Evolutionary conservation across 2,888 invertebrate genomes (phyloP).

Genomic region (Drosophila maculinotata): DNA sequence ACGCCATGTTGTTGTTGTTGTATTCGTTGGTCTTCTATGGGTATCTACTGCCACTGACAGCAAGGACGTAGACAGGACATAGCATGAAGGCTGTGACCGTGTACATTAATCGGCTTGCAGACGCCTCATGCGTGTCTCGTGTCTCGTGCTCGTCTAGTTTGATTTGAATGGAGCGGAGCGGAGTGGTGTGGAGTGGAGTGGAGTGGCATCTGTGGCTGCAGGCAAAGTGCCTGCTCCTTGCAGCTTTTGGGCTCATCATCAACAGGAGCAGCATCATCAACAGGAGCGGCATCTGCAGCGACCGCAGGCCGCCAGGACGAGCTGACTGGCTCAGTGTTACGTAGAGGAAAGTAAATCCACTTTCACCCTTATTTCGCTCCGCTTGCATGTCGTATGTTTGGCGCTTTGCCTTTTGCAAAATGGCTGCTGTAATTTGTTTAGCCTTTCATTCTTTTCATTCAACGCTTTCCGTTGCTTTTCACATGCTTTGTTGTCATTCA

Average conservation of each 20-base stretch:
- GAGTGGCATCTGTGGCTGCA: slow-evolving; percentile 38
- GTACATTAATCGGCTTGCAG: slow-evolving; percentile 79
- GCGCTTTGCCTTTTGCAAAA: slow-evolving; percentile 60
- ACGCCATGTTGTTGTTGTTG: slow-evolving; percentile 43
- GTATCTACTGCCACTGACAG: slow-evolving; percentile 57
- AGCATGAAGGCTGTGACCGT: slow-evolving; percentile 34
- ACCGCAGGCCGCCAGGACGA: slow-evolving; percentile 17
- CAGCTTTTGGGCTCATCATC: slow-evolving; percentile 43
- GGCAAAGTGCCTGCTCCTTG: slow-evolving; percentile 44
- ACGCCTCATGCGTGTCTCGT: slow-evolving; percentile 73
- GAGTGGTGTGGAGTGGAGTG: slow-evolving; percentile 8
- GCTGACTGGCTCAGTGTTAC: slow-evolving; percentile 52
- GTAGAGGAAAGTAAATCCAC: slow-evolving; percentile 79
- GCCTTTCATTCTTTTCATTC: slow-evolving; percentile 68
- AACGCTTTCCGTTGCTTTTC: slow-evolving; percentile 38
- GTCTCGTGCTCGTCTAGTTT: slow-evolving; percentile 43
- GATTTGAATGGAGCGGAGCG: slow-evolving; percentile 24
- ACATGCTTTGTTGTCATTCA: slow-evolving; percentile 52
- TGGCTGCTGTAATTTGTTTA: slow-evolving; percentile 77
- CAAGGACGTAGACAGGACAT: slow-evolving; percentile 24
- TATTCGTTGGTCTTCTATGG: slow-evolving; percentile 19
- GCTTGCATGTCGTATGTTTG: slow-evolving; percentile 16
- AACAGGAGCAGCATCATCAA: slow-evolving; percentile 25
- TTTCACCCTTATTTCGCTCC: slow-evolving; percentile 74
- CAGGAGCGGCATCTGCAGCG: slow-evolving; percentile 39